A percentile compares a stretch with the other conserved stretches of the same genome.
Evolutionary conservation across 2,888 invertebrate genomes (phyloP).

Genomic region (Agonopterix alstromeriana): DNA sequence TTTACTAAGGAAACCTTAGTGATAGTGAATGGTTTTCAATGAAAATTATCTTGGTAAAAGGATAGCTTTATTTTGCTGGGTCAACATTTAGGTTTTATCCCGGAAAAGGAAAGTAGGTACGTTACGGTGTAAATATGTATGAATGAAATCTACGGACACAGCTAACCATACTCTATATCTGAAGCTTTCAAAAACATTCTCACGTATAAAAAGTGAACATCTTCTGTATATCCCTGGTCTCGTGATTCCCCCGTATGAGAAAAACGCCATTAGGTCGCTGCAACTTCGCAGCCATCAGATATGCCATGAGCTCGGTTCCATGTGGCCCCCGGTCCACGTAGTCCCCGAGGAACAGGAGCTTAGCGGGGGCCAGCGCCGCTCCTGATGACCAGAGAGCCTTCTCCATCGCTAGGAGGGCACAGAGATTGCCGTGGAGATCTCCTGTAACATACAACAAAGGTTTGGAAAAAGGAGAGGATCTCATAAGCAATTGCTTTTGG

Average conservation of each 20-base stretch:
- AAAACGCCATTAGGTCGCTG: conserved; percentile 79
- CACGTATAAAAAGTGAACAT: conserved; percentile 85
- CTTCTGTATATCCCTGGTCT: conserved; percentile 83
- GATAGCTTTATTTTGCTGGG: too few species aligned
- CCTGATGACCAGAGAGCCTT: conserved; percentile 82
- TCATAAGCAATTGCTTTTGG: background rate
- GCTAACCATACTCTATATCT: too few species aligned
- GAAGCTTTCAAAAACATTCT: too few species aligned
- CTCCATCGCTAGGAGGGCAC: conserved; percentile 82
- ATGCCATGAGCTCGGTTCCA: conserved; percentile 82
- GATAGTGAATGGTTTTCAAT: too few species aligned
- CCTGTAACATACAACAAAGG: conserved; percentile 52
- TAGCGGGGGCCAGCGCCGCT: conserved; percentile 78
- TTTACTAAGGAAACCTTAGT: too few species aligned
- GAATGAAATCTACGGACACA: too few species aligned
- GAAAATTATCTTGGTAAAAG: too few species aligned
- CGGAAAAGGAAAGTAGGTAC: too few species aligned
- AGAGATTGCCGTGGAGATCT: conserved; percentile 85
- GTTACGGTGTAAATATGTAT: too few species aligned
- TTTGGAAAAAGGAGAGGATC: background rate
- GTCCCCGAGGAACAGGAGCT: conserved; percentile 84
- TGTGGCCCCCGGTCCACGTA: conserved; percentile 84
- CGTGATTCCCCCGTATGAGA: conserved; percentile 85
- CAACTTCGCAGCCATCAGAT: conserved; percentile 83
- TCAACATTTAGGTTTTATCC: too few species aligned